Evolutionary conservation across 2,888 invertebrate genomes (phyloP), one percentile per base, ranked within the genome.

Genomic region (Rhingia campestris): DNA sequence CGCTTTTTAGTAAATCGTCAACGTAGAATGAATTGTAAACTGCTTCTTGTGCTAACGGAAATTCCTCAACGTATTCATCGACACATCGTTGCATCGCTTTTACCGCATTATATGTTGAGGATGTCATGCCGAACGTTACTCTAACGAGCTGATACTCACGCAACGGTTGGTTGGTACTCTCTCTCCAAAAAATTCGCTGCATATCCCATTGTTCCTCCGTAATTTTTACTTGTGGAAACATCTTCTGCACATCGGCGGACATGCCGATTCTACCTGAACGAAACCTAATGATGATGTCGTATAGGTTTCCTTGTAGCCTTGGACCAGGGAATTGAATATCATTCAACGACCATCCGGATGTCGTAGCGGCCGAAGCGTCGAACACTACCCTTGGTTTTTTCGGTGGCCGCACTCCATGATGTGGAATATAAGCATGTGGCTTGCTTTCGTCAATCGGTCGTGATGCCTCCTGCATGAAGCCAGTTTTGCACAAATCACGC

Each of bases 341-440:
- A 30, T 51, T 51, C 5, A 51, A 51, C 7, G 51, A 51, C 51
- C 51, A 51, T 7, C 51, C 51, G 5, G 51, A 22, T 10, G 51
- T 51, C 51, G 51, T 22, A 51, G 51, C 22, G 10, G 51, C 51
- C 10, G 56, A 45, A 45, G 45, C 56, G 22, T 56, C 56, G 37
- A 56, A 56, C 33, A 56, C 56, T n/a, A 56, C 56, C 22, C 56
- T 37, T 4, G 35, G 35, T 12, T 56, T 56, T 22, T 56, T 56
- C 6, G 56, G 56, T 35, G 37, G 37, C n/a, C 56, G n/a, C 2
- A 56, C 39, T 10, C 56, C 56, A 12, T 56, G 56, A 37, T 56
- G 56, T 39, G 56, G 56, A 12, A 56, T 56, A 14, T 56, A 56
- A 6, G 56, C 56, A 56, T 56, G 56, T 35, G 56, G 39, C 12